Conservation (phyloP, 1,140 invertebrate species). For the Drosophila lacertosa region DNA sequence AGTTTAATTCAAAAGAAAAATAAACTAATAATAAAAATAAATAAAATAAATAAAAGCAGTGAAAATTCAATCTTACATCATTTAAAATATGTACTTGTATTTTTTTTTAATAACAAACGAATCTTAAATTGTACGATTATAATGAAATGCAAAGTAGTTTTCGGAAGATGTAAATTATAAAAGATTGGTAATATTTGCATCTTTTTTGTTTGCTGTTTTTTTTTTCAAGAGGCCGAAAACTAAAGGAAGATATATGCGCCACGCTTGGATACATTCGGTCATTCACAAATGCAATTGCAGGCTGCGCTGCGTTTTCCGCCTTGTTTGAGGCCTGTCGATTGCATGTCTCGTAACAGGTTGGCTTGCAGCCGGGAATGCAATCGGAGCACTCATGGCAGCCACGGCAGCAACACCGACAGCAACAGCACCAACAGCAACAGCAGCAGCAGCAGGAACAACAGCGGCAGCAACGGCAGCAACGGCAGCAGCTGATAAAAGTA, state of each 20-base stretch:
- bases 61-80: too few relatives aligned
- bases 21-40: too few relatives aligned
- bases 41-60: too few relatives aligned
- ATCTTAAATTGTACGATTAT: too few relatives aligned
- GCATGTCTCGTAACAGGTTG: slow-evolving; percentile 63
- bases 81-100: too few relatives aligned
- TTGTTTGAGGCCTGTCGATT: slow-evolving; percentile 55
- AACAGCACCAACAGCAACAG: slow-evolving; percentile 7
- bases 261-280: slow-evolving; percentile 34
- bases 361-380: slow-evolving; percentile 44
- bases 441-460: slow-evolving; percentile 13
- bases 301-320: slow-evolving; percentile 35
- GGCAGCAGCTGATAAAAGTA: slow-evolving; percentile 55
- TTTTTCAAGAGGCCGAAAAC: slow-evolving; percentile 7
- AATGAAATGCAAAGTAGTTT: not conserved
- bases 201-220: not conserved
- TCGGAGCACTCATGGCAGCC: slow-evolving; percentile 14
- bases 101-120: too few relatives aligned
- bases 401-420: slow-evolving; percentile 7
- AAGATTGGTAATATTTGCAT: not conserved
- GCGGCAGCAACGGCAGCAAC: slow-evolving; percentile 5
- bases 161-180: not conserved
- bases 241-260: slow-evolving; percentile 21
- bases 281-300: slow-evolving; percentile 26
- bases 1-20: too few relatives aligned